A percentile compares a stretch with the other conserved stretches of the same genome.
Conservation (phyloP, 2,113 vertebrate genomes). For the Furnarius figulus region DNA sequence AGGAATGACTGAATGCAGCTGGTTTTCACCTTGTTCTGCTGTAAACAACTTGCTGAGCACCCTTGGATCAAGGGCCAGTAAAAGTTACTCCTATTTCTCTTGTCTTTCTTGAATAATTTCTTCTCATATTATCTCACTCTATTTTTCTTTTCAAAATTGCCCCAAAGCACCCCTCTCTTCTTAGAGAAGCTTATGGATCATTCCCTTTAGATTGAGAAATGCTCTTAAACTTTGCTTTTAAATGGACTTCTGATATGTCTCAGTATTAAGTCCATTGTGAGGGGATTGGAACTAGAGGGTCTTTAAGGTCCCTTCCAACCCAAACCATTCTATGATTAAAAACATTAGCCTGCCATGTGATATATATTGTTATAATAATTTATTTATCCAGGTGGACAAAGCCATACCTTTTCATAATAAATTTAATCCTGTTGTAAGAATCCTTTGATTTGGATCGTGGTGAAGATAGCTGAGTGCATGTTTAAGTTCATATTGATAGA, state of each 20-base stretch:
- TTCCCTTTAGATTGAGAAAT: not conserved
- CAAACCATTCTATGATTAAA: not conserved
- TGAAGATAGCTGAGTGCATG: not conserved
- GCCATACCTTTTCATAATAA: not conserved
- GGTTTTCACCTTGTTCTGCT: not conserved
- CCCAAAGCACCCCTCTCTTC: not conserved
- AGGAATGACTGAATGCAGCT: not conserved
- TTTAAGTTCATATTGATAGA: not conserved
- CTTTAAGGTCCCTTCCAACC: not conserved
- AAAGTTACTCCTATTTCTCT: not conserved
- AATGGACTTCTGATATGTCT: not conserved
- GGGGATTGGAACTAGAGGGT: not conserved
- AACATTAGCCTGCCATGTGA: not conserved
- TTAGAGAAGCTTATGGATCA: not conserved
- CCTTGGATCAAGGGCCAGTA: not conserved
- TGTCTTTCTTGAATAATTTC: not conserved
- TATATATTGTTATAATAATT: not conserved
- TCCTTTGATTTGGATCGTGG: not conserved
- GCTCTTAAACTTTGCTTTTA: not conserved
- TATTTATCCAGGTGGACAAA: not conserved
- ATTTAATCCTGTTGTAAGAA: not conserved
- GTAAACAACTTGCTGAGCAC: not conserved
- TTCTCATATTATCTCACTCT: not conserved
- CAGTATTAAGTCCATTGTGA: rapidly evolving
- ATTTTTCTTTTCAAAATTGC: not conserved